Base-by-base conservation (phyloP, 2,888 invertebrate genomes). In the Rhogogaster chlorosoma region DNA sequence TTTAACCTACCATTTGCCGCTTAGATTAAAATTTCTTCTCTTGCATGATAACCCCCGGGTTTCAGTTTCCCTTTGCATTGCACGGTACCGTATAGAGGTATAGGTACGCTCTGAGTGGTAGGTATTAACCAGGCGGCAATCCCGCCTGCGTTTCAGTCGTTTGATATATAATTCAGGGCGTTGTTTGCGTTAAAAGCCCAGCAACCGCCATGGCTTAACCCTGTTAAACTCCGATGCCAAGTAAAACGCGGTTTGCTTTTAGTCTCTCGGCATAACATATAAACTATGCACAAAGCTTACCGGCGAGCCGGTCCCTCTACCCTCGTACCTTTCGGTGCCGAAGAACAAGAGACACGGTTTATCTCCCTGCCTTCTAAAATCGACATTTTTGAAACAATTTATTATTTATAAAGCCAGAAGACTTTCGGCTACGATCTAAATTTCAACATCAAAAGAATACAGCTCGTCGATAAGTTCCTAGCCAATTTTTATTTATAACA, bases 211-310 rank as follows among this genome's bases (percentile, higher is more conserved):
- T 88, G 91, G 92, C 92, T 92, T 93, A 92, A 93, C 91, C 91
- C 93, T 92, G 92, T 93, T 92, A 93, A 93, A 93, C 92, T 92
- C 90, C 92, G 91, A 92, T 92, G 92, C 92, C 92, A 92, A 93
- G 93, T 93, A 90, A 92, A 93, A 92, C 92, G 91, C 91, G 92
- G 92, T 92, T 92, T 91, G 93, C 92, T 92, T 92, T 92, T 91
- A 91, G 90, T 91, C 90, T 88, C 67, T 86, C 88, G 90, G 90
- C 90, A 83, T 90, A 91, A 90, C 90, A 83, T 90, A 91, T 92
- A 91, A 92, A 90, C 91, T 91, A 92, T 93, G 92, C 93, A 92
- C 92, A 92, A 93, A 93, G 93, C 89, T 89, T 89, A 88, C 88
- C 85, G 53, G 53, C 53, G 86, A 86, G 87, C 85, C 83, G 38